Conservation (phyloP, 2,888 invertebrate genomes). For the Conchocele bisecta region DNA sequence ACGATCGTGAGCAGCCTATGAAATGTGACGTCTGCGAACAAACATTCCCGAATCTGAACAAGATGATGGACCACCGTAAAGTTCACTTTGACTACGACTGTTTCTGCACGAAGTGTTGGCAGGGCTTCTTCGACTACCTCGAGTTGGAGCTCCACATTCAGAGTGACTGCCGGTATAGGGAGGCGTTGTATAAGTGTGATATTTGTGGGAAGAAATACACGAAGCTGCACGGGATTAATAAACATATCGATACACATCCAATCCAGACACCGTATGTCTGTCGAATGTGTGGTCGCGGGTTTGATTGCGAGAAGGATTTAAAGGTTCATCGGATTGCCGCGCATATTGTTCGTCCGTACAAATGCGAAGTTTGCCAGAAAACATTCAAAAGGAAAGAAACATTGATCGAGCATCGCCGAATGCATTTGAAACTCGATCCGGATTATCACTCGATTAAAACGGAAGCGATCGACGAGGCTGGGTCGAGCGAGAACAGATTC, state of each 20-base stretch:
- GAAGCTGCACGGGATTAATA: constrained; percentile 51
- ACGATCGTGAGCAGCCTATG: constrained; percentile 50
- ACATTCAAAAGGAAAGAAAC: constrained; percentile 56
- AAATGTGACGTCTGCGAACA: constrained; percentile 59
- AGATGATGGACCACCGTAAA: constrained; percentile 55
- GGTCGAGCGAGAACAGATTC: constrained; percentile 9
- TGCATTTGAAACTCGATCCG: constrained; percentile 44
- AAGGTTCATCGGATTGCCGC: constrained; percentile 49
- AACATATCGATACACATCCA: constrained; percentile 59
- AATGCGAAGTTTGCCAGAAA: constrained; percentile 54
- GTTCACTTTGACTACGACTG: constrained; percentile 57
- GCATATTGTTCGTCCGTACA: constrained; percentile 55
- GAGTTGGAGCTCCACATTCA: constrained; percentile 52
- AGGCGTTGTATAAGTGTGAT: constrained; percentile 55
- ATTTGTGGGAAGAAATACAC: constrained; percentile 54
- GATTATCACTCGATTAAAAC: background rate
- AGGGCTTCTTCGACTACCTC: constrained; percentile 57
- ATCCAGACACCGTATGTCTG: constrained; percentile 57
- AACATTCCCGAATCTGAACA: constrained; percentile 39
- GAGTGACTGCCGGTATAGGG: constrained; percentile 51
- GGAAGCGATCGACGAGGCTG: constrained; percentile 10
- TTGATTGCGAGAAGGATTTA: constrained; percentile 50
- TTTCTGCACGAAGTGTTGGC: constrained; percentile 59
- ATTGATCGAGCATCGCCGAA: constrained; percentile 50
- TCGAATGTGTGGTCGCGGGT: constrained; percentile 57